Evolutionary conservation across 2,113 vertebrate genomes (phyloP).

Genomic region (Silurus glanis): DNA sequence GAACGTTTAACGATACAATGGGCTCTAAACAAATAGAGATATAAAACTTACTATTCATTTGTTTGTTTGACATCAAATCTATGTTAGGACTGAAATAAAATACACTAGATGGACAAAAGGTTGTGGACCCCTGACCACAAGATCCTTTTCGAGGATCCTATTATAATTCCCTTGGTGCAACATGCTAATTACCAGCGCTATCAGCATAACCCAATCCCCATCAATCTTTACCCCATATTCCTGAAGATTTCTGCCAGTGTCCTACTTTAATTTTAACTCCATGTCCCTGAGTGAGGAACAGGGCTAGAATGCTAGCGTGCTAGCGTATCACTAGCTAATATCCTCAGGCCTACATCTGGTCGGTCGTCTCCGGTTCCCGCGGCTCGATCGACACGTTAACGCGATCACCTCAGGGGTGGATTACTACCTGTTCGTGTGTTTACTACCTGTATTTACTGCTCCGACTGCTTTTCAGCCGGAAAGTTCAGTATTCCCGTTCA

Average conservation of each 20-base stretch:
- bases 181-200: not conserved
- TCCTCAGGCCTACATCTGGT: conserved; percentile 44
- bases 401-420: conserved; percentile 28
- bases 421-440: conserved; percentile 27
- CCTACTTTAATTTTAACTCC: not conserved
- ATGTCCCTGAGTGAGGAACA: not conserved
- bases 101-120: too few relatives aligned
- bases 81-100: not conserved
- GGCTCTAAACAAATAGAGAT: too few relatives aligned
- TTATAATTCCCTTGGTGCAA: too few relatives aligned
- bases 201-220: too few relatives aligned
- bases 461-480: conserved; percentile 31
- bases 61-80: too few relatives aligned
- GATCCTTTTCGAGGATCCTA: too few relatives aligned
- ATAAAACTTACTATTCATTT: too few relatives aligned
- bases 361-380: conserved; percentile 30
- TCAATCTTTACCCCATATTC: not conserved
- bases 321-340: not conserved
- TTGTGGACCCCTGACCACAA: too few relatives aligned
- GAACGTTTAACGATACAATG: too few relatives aligned
- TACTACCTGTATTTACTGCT: conserved; percentile 30
- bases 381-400: conserved; percentile 30
- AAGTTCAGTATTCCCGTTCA: conserved; percentile 32
- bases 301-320: not conserved
- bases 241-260: not conserved